These are phyloP conservation scores for Petrocephalus sullivani DNA, from an alignment of 2,797 vertebrate genomes.

Conservation along the genomic window DNA sequence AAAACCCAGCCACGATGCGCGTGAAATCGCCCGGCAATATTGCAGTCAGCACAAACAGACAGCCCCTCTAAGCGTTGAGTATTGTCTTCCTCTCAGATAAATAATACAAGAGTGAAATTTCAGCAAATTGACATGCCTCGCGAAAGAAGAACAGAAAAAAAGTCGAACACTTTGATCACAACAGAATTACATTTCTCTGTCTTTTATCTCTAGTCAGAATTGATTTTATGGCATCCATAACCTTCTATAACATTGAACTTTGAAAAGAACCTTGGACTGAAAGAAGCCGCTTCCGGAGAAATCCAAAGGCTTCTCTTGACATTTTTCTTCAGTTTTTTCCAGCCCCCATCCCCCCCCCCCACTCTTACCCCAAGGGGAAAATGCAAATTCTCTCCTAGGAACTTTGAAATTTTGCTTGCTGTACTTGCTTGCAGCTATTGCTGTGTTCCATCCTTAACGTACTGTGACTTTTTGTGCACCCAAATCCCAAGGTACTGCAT, in stretches of 20 bases:
- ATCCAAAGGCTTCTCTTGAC: slow-evolving; percentile 44
- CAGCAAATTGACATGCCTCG: slow-evolving; percentile 48
- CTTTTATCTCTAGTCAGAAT: slow-evolving; percentile 51
- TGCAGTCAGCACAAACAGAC: slow-evolving; percentile 17
- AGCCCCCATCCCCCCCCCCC: not conserved
- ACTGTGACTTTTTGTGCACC: slow-evolving; percentile 42
- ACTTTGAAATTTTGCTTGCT: slow-evolving; percentile 57
- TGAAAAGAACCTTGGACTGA: slow-evolving; percentile 50
- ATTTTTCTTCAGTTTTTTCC: slow-evolving; percentile 38
- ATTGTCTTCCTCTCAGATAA: slow-evolving; percentile 36
- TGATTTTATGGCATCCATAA: slow-evolving; percentile 55
- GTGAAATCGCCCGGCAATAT: slow-evolving; percentile 34
- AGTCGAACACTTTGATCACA: slow-evolving; percentile 52
- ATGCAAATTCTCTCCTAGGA: slow-evolving; percentile 58
- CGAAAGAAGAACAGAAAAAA: slow-evolving; percentile 28
- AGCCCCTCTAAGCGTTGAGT: slow-evolving; percentile 35
- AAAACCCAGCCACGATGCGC: slow-evolving; percentile 29
- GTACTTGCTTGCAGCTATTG: slow-evolving; percentile 39
- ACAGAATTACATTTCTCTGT: slow-evolving; percentile 49
- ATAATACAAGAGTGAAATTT: slow-evolving; percentile 45
- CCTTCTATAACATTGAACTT: slow-evolving; percentile 52
- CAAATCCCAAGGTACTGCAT: slow-evolving; percentile 37
- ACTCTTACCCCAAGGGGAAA: slow-evolving; percentile 41
- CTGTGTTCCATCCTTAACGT: slow-evolving; percentile 50
- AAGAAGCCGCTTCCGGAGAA: slow-evolving; percentile 42